These are phyloP conservation scores for Cylloceria caligata DNA, from an alignment of 2,888 invertebrate genomes.

Conservation along the genomic window DNA sequence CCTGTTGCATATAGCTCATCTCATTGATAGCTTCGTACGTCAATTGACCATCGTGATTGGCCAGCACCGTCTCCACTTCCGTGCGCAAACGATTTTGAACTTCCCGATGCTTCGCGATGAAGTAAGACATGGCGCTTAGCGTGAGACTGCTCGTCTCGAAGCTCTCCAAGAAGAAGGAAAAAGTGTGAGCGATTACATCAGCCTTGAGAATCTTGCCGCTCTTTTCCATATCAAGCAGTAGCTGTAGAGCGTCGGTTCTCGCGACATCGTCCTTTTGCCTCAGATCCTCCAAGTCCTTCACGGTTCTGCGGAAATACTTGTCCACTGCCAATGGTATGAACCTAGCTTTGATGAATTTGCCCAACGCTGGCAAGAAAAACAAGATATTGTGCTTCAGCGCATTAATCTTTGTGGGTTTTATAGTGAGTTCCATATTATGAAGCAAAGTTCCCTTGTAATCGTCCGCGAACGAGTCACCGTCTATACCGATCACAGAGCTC, in stretches of 20 bases:
- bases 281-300: constrained; percentile 59
- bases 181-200: constrained; percentile 83
- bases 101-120: constrained; percentile 83
- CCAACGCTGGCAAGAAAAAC: constrained; percentile 48
- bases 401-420: constrained; percentile 55
- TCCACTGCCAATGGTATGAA: constrained; percentile 65
- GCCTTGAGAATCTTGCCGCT: constrained; percentile 71
- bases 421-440: constrained; percentile 56
- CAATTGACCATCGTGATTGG: constrained; percentile 79
- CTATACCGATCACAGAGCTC: constrained; percentile 49
- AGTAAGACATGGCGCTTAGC: constrained; percentile 84
- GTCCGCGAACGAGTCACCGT: constrained; percentile 44
- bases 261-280: constrained; percentile 50
- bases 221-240: constrained; percentile 79
- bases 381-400: constrained; percentile 21
- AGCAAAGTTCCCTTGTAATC: constrained; percentile 15
- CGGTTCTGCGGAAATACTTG: constrained; percentile 64
- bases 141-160: constrained; percentile 86
- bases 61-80: constrained; percentile 82
- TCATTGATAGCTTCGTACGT: constrained; percentile 85
- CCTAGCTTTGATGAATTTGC: constrained; percentile 33
- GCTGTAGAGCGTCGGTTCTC: constrained; percentile 84
- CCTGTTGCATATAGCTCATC: constrained; percentile 85
- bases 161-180: constrained; percentile 85
- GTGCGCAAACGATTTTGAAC: constrained; percentile 84